Base-by-base conservation (phyloP, 2,888 invertebrate genomes). In the Scaptomyza reducta region DNA sequence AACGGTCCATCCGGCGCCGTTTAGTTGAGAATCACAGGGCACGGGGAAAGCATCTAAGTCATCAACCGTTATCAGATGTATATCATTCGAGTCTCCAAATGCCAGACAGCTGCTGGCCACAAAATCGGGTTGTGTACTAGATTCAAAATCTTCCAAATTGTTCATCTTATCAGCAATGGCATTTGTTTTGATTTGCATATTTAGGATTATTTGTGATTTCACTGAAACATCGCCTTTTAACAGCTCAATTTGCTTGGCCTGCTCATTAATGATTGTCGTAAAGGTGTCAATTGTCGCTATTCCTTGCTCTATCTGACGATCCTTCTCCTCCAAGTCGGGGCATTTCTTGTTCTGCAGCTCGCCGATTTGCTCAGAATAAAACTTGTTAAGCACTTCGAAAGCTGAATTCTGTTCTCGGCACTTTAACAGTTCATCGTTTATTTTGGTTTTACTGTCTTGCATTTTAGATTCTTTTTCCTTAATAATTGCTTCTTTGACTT, bases 1-100 rank as follows among this genome's bases (percentile, higher is more conserved):
- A 92, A 94, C 94, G 49, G 94, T 94, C 95, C 95, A 95, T 0
- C 95, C 95, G 0, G 41, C 11, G 0, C 75, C 75, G 11, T 25
- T 46, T 0, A 71, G 3, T 1, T 55, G 62, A 2, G 74, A 62
- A 3, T 74, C 63, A 9, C 74, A 74, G 16, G 41, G 22, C n/a
- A 74, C 75, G 0, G 14, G 1, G 14, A 74, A 75, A 1, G 59
- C 18, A 2, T 74, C 67, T 0, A 18, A 53, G 0, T 62, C 35
- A n/a, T 47, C 71, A 0, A 58, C 50, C 16, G 47, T 71, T 9
- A 74, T 60, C 1, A 16, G 1, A 11, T 75, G 75, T 3, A 68
- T 18, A 10, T 38, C 70, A 1, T 38, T 22, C 0, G 67, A 63
- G 6, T 53, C 18, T 2, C 35, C 61, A 31, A 67, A 70, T 13